Conservation (phyloP, 2,888 invertebrate species). For the Lapara coniferarum region DNA sequence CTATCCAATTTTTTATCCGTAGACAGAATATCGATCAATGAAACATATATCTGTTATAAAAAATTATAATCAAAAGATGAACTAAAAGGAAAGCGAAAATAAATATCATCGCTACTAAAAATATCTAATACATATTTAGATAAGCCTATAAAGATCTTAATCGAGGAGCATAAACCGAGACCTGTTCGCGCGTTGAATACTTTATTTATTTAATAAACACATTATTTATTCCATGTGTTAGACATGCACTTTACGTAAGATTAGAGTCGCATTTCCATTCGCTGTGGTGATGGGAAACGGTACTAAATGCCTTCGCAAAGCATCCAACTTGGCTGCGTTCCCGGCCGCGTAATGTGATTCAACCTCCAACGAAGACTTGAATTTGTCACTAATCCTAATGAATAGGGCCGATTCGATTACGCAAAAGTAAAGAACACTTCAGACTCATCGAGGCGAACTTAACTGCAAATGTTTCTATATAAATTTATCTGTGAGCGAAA, state of each 20-base stretch:
- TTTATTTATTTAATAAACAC: conserved; percentile 15
- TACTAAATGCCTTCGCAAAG: conserved; percentile 42
- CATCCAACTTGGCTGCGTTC: conserved; percentile 51
- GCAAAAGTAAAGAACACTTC: background rate
- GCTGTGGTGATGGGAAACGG: conserved; percentile 42
- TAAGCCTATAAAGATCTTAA: background rate
- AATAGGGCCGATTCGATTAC: conserved; percentile 33
- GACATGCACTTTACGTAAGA: conserved; percentile 17
- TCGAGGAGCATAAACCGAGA: background rate
- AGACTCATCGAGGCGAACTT: background rate
- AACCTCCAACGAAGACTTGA: conserved; percentile 31
- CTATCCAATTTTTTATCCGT: background rate
- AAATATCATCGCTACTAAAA: background rate
- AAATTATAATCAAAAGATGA: too few relatives aligned
- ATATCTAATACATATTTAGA: background rate
- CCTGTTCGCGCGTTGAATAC: background rate
- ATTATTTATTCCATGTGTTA: conserved; percentile 19
- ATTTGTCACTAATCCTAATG: conserved; percentile 33
- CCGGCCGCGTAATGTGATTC: conserved; percentile 37
- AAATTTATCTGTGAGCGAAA: too few relatives aligned
- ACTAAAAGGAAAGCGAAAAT: background rate
- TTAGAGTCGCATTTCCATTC: conserved; percentile 45
- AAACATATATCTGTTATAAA: too few relatives aligned
- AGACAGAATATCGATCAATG: too few relatives aligned
- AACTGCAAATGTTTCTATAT: too few relatives aligned